Base-by-base conservation (phyloP, 2,797 vertebrate species). In the Eulemur rubriventer region DNA sequence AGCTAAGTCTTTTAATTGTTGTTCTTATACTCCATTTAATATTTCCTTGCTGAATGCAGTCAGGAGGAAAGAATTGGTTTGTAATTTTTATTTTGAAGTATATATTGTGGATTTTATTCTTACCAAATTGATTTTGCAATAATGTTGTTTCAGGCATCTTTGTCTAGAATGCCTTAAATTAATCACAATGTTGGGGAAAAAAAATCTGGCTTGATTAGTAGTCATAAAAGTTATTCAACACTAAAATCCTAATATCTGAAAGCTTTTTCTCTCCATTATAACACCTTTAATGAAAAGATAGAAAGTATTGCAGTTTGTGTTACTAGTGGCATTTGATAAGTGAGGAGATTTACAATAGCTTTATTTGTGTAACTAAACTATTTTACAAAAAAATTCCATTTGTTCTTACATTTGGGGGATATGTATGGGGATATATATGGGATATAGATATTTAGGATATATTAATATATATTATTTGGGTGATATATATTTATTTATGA, bases 1-100 rank as follows among this genome's bases (percentile, higher is more conserved):
- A 98, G 52, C 86, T 93, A 67, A 97, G 72, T 26, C 91, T 30
- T 97, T 96, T 65, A 93, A 86, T 97, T 98, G 55, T 98, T 69
- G 0, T 85, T 97, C 38, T 94, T 97, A 70, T 91, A 97, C 97
- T 97, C 59, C 90, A 35, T 91, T 97, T 96, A 55, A 91, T 96
- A 97, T 92, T 96, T 61, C 96, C 93, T 80, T 89, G 79, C 35
- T 94, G 75, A 91, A 96, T 72, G 63, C 79, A 95, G 87, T 22
- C 22, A 79, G 43, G 89, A 88, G 55, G 96, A 97, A 98, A 94
- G 26, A 72, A 22, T 0, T 81, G 76, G 65, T 92, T 96, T 97
- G 88, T 95, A 97, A 95, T 96, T 97, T 80, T 97, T 63, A 94
- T 97, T 97, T 70, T 92, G 84, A 97, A 95, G 84, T 73, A 48